phyloP scores from a whole-genome alignment of 2,797 vertebrate species.

The Pygocentrus nattereri region DNA sequence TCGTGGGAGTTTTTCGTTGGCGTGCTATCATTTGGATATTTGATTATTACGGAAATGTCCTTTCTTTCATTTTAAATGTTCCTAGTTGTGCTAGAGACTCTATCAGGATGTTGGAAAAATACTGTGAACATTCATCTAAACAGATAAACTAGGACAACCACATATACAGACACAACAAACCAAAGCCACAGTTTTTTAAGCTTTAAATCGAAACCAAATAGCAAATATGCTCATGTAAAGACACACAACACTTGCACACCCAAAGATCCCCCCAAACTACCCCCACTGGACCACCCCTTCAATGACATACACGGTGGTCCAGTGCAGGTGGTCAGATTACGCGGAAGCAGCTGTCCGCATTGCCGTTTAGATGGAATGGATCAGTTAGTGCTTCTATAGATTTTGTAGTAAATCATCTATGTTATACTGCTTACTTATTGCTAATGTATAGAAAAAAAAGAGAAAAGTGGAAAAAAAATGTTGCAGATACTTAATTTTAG shows the following conservation, averaged over 20 bases:
- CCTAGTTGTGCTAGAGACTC: constrained; percentile 84
- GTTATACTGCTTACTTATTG: constrained; percentile 88
- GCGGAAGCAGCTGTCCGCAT: constrained; percentile 74
- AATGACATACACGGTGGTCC: constrained; percentile 41
- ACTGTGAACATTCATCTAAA: constrained; percentile 88
- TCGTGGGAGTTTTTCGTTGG: constrained; percentile 65
- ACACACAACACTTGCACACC: constrained; percentile 58
- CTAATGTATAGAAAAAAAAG: constrained; percentile 81
- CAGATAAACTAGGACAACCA: constrained; percentile 81
- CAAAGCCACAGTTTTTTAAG: constrained; percentile 67
- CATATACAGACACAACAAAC: constrained; percentile 71
- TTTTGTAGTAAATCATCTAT: constrained; percentile 88
- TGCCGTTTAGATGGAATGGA: constrained; percentile 89
- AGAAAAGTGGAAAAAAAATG: constrained; percentile 80
- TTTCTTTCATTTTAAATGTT: constrained; percentile 69
- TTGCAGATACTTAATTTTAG: constrained; percentile 87
- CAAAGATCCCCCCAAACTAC: constrained; percentile 51
- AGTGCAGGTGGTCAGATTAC: constrained; percentile 54
- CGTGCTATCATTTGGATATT: constrained; percentile 81
- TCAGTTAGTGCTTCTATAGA: constrained; percentile 89
- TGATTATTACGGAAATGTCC: constrained; percentile 77
- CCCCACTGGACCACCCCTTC: constrained; percentile 46
- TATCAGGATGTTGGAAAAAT: constrained; percentile 88
- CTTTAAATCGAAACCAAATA: constrained; percentile 57
- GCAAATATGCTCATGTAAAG: constrained; percentile 25